Conservation (phyloP, 2,797 vertebrate species). For the Tympanoctomys barrerae region DNA sequence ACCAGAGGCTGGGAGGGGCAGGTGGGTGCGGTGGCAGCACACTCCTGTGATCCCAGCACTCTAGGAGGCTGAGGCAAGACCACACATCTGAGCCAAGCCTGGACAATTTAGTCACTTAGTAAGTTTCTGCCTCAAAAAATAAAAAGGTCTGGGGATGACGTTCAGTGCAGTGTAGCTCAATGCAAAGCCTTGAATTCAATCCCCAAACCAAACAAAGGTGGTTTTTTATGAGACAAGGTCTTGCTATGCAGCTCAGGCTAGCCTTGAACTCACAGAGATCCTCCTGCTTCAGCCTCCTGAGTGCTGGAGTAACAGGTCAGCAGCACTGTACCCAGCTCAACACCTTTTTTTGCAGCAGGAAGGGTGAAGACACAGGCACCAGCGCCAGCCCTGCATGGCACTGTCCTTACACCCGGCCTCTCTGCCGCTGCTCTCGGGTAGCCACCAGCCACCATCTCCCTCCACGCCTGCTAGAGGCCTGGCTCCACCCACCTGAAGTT, state of each 20-base stretch:
- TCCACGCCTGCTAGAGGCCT: background rate
- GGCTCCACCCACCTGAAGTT: slow-evolving; percentile 92
- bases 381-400: background rate
- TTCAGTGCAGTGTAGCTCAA: background rate
- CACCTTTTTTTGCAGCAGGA: background rate
- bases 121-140: background rate
- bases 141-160: background rate
- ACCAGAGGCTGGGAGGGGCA: background rate
- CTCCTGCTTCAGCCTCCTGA: background rate
- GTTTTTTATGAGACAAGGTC: background rate
- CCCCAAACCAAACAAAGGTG: background rate
- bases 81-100: background rate
- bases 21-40: background rate
- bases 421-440: background rate
- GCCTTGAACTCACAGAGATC: background rate
- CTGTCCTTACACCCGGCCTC: background rate
- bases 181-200: background rate
- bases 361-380: background rate
- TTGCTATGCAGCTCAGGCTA: background rate
- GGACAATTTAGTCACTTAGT: background rate
- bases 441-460: accelerated
- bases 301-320: background rate
- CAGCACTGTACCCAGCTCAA: background rate
- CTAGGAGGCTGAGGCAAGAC: background rate
- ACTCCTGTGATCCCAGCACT: background rate